These are phyloP conservation scores for Drosophila biarmipes DNA, from an alignment of 1,140 invertebrate species.

Conservation along the genomic window DNA sequence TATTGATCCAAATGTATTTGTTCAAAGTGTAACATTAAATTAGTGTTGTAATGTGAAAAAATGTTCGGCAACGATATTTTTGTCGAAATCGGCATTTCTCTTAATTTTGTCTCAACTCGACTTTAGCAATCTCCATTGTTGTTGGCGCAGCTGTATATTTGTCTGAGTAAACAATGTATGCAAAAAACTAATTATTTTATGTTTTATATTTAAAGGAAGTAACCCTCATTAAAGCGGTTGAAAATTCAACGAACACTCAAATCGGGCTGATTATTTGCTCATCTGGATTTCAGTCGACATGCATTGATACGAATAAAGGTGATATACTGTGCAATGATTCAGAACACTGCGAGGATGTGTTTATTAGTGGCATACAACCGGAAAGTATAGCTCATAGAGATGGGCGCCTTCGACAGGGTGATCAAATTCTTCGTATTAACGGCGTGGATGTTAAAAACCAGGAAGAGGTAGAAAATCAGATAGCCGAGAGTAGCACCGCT, in stretches of 20 bases:
- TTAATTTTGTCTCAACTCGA: too few species aligned
- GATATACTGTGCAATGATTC: conserved; percentile 72
- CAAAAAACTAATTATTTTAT: not conserved
- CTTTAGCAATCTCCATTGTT: too few species aligned
- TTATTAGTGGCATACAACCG: conserved; percentile 89
- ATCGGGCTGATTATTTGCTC: conserved; percentile 90
- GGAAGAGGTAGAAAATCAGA: conserved; percentile 86
- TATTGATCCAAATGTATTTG: too few species aligned
- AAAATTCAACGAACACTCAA: conserved; percentile 86
- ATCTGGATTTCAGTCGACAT: conserved; percentile 85
- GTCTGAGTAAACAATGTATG: too few species aligned
- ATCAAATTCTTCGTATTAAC: conserved; percentile 90
- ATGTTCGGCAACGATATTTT: too few species aligned
- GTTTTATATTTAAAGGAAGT: conserved; percentile 87
- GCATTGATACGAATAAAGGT: conserved; percentile 81
- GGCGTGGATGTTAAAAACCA: conserved; percentile 86
- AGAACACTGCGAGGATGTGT: conserved; percentile 86
- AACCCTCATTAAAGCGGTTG: conserved; percentile 84
- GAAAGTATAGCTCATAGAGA: conserved; percentile 89
- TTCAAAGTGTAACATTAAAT: too few species aligned
- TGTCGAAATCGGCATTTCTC: too few species aligned
- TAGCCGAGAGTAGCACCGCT: conserved; percentile 85
- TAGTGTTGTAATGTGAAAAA: too few species aligned
- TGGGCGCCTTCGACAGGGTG: conserved; percentile 89
- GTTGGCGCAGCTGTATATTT: too few species aligned